These are phyloP conservation scores for Sinocyclocheilus rhinocerous DNA, from an alignment of 2,113 vertebrate species.

Conservation along the genomic window DNA sequence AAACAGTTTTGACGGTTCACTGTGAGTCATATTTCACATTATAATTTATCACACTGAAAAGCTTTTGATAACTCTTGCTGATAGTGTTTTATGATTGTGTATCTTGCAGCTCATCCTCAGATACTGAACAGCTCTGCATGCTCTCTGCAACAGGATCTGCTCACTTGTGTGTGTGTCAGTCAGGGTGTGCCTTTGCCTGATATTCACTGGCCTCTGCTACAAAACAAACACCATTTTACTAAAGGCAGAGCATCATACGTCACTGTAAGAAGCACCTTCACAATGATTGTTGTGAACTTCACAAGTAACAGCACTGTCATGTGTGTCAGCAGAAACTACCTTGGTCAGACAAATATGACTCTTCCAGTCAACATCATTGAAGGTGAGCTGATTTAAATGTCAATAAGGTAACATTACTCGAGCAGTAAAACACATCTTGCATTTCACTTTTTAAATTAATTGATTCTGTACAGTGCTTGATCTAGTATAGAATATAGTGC, in stretches of 20 bases:
- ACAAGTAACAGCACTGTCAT: not conserved
- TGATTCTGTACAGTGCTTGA: not conserved
- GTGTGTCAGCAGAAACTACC: conserved; percentile 15
- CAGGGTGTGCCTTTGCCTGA: conserved; percentile 28
- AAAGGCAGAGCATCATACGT: not conserved
- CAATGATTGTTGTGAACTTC: not conserved
- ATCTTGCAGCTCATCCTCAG: conserved; percentile 5
- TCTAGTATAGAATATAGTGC: too few species aligned
- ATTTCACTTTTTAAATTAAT: not conserved
- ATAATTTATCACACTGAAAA: too few species aligned
- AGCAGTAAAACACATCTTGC: not conserved
- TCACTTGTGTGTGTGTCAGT: conserved; percentile 26
- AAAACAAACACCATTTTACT: not conserved
- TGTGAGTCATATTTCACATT: too few species aligned
- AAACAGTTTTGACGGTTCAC: too few species aligned
- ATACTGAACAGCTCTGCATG: conserved; percentile 17
- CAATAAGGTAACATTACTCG: too few species aligned
- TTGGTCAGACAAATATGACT: not conserved
- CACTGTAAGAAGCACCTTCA: not conserved
- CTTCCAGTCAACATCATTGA: not conserved
- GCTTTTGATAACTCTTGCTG: too few species aligned
- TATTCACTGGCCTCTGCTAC: conserved; percentile 3
- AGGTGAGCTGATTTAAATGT: not conserved
- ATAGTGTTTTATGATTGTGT: not conserved
- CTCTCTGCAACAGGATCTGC: not conserved